A percentile compares a stretch with the other conserved stretches of the same genome.
Conservation (phyloP, 2,797 vertebrate species). For the Typhlichthys subterraneus region DNA sequence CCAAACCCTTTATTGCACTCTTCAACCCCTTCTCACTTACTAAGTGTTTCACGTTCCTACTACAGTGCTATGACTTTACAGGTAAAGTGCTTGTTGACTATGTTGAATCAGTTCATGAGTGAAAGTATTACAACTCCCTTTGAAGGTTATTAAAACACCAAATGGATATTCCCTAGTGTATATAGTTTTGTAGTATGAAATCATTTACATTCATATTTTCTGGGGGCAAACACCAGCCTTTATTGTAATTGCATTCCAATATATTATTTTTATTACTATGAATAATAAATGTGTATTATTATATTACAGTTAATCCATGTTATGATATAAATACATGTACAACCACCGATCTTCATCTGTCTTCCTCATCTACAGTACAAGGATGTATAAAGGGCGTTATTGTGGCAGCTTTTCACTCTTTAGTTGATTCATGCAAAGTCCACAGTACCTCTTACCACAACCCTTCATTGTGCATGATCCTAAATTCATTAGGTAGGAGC, state of each 20-base stretch:
- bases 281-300: too few species aligned
- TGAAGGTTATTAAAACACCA: slow-evolving; percentile 69
- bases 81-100: slow-evolving; percentile 50
- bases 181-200: slow-evolving; percentile 28
- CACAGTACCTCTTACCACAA: too few species aligned
- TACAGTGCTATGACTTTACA: slow-evolving; percentile 52
- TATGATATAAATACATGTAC: too few species aligned
- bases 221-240: background rate
- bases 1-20: slow-evolving; percentile 43
- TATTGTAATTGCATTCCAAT: too few species aligned
- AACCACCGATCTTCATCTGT: too few species aligned
- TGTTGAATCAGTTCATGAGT: slow-evolving; percentile 51
- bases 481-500: too few species aligned
- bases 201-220: slow-evolving; percentile 27
- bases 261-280: too few species aligned
- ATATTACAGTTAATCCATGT: too few species aligned
- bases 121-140: slow-evolving; percentile 52
- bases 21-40: slow-evolving; percentile 37
- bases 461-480: too few species aligned
- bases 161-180: slow-evolving; percentile 52
- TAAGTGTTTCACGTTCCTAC: slow-evolving; percentile 28
- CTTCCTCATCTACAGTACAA: too few species aligned
- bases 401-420: background rate
- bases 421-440: background rate
- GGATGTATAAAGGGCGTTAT: background rate